These are phyloP conservation scores for Lagenorhynchus albirostris DNA, from an alignment of 2,113 vertebrate species.

Conservation along the genomic window DNA sequence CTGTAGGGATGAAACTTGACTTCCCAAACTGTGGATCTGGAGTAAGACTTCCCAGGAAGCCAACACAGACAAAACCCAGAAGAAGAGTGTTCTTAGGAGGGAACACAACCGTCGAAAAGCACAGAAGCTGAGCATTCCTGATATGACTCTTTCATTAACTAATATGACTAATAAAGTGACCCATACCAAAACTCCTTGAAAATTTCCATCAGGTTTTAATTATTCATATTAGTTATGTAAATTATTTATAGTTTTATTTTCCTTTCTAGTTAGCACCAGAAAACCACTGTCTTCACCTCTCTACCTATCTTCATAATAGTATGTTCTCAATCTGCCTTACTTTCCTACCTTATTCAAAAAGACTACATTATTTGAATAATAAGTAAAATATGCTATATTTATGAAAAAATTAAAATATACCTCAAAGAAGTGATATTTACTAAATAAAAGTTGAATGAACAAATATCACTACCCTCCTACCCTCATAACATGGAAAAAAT, in stretches of 20 bases:
- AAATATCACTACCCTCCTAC: neutral
- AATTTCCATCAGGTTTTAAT: conserved; percentile 37
- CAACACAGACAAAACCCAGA: neutral
- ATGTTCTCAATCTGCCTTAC: neutral
- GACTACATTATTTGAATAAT: neutral
- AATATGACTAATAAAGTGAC: conserved; percentile 25
- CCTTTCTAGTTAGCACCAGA: neutral
- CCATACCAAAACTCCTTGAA: conserved; percentile 23
- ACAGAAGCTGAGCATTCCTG: neutral
- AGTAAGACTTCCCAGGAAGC: neutral
- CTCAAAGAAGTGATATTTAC: neutral
- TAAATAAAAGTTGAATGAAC: neutral
- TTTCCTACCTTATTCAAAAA: neutral
- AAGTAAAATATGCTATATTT: conserved; percentile 5
- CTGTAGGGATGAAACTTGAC: neutral
- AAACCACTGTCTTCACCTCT: neutral
- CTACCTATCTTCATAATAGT: neutral
- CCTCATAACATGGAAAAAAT: neutral
- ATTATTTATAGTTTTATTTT: conserved; percentile 8
- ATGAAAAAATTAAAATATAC: conserved; percentile 2
- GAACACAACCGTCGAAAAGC: neutral
- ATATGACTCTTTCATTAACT: conserved; percentile 36
- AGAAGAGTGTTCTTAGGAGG: neutral
- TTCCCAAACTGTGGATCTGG: neutral
- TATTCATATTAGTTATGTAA: conserved; percentile 18